phyloP scores from a whole-genome alignment of 1,140 invertebrate genomes.

The Drosophila paulistorum region DNA sequence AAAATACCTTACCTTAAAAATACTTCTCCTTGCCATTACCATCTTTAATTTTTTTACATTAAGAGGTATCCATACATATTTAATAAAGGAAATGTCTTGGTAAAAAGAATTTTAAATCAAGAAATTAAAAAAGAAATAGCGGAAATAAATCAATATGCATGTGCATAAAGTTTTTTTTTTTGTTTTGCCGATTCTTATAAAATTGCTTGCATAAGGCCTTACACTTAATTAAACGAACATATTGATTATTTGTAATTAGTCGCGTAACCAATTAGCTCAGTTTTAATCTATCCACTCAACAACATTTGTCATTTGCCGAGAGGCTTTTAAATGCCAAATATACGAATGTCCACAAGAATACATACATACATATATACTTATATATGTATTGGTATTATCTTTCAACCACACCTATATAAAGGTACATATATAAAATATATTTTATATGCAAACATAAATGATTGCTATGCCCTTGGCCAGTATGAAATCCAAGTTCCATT shows the following conservation, averaged over 20 bases:
- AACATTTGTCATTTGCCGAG: constrained; percentile 2
- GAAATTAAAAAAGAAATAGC: too few species aligned
- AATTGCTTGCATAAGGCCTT: not conserved
- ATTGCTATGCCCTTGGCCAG: constrained; percentile 57
- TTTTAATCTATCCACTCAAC: constrained; percentile 11
- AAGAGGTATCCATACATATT: too few species aligned
- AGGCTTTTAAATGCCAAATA: constrained; percentile 10
- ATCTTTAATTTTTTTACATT: too few species aligned
- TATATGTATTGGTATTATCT: constrained; percentile 2
- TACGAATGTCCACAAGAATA: not conserved
- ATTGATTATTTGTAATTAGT: constrained; percentile 9
- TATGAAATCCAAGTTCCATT: constrained; percentile 37
- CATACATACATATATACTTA: not conserved
- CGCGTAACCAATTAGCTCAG: constrained; percentile 10
- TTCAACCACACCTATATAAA: not conserved
- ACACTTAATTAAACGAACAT: not conserved
- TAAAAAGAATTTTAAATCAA: too few species aligned
- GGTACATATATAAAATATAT: constrained; percentile 11
- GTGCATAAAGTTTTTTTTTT: too few species aligned
- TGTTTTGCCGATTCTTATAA: not conserved
- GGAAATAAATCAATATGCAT: too few species aligned
- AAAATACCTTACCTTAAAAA: too few species aligned
- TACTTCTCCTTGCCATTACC: too few species aligned
- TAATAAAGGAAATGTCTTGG: too few species aligned
- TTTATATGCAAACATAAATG: constrained; percentile 25